Base-by-base conservation (phyloP, 1,140 invertebrate genomes). In the Drosophila quadrilineata region DNA sequence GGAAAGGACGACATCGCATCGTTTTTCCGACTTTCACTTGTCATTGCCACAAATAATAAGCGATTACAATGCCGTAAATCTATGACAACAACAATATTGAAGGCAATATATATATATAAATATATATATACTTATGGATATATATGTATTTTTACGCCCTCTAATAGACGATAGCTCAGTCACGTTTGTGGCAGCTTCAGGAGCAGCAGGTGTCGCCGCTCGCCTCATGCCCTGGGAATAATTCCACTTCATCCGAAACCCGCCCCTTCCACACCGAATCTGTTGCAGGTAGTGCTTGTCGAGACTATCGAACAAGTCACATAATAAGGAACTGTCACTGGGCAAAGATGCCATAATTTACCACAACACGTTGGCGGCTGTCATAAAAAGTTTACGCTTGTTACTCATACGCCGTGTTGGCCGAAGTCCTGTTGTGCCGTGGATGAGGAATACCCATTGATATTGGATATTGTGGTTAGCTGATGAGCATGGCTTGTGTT, bases 341-440 rank as follows among this genome's bases (percentile, higher is more conserved):
- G 31, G 29, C 14, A 59, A 2, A 4, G 1, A 19, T 35, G 54
- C 50, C 65, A 65, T 79, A 74, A 74, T 79, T 77, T 65, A 70
- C 33, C 54, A 16, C 10, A 33, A 24, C 35, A 63, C 22, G 45
- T 31, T 31, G 43, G 35, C 14, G 53, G 35, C 60, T 77, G 75
- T 79, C 70, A 65, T 73, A 70, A 74, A 74, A 75, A 80, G 69
- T 71, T 71, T 71, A 36, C 43, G 36, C 71, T 59, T 75, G 75
- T 80, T 82, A 57, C 67, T 63, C 53, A 82, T 56, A 75, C 71
- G 57, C 48, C 53, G 19, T 40, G 31, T 35, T 3, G 8, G 24
- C 46, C 53, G 31, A 33, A 59, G 53, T 40, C 63, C 49, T 10
- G 26, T 4, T n/a, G n/a, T n/a, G n/a, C n/a, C n/a, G n/a, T n/a